Evolutionary conservation across 2,113 vertebrate species (phyloP).

Genomic region (Brachyhypopomus occidentalis): DNA sequence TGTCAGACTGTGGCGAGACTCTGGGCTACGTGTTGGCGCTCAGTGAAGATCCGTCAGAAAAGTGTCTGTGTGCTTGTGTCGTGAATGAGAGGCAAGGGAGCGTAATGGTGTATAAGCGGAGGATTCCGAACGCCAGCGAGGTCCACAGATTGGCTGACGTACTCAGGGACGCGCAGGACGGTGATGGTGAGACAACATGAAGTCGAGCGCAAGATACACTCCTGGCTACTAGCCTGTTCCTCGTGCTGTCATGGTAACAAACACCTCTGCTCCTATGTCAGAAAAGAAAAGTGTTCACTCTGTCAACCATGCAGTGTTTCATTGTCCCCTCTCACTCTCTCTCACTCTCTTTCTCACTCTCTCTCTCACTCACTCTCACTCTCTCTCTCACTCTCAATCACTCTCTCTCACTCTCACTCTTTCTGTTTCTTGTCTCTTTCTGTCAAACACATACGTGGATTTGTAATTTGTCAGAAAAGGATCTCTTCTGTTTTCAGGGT

Average conservation of each 20-base stretch:
- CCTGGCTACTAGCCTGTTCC: conserved; percentile 3
- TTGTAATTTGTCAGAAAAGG: conserved; percentile 3
- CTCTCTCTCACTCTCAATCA: neutral
- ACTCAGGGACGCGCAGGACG: neutral
- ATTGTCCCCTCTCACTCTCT: neutral
- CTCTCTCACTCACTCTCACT: neutral
- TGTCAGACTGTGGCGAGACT: conserved; percentile 1
- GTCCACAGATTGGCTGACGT: conserved; percentile 2
- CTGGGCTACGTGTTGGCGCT: neutral
- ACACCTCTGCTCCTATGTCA: conserved; percentile 25
- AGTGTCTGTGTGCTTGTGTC: neutral
- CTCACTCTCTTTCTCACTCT: neutral
- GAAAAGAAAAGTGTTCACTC: conserved; percentile 13
- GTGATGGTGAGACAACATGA: conserved; percentile 10
- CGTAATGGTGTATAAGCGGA: neutral
- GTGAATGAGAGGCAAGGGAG: neutral
- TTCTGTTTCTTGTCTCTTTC: neutral
- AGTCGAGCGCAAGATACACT: neutral
- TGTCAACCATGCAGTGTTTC: neutral
- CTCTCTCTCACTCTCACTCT: neutral
- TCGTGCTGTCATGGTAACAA: conserved; percentile 27
- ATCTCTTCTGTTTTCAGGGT: neutral
- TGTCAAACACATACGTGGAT: neutral
- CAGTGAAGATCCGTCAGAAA: neutral
- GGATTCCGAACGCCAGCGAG: neutral